A percentile compares a stretch with the other conserved stretches of the same genome.
These are phyloP conservation scores for Chaetops frenatus DNA, from an alignment of 2,113 vertebrate genomes.

Conservation along the genomic window DNA sequence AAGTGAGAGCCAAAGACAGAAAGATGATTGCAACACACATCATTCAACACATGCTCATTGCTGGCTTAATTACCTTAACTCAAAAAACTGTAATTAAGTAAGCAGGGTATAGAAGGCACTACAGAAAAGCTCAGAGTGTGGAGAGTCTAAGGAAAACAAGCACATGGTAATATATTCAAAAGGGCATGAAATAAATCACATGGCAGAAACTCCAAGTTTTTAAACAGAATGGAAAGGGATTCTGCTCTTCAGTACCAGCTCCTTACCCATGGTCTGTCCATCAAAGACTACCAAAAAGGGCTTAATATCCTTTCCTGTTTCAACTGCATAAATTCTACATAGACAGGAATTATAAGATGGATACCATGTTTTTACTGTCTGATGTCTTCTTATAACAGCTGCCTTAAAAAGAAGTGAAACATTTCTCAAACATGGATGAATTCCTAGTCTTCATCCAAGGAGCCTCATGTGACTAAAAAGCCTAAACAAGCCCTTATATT, in stretches of 20 bases:
- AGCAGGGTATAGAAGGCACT: background rate
- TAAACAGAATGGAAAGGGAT: background rate
- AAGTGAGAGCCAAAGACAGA: background rate
- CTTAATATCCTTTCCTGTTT: background rate
- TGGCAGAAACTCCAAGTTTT: background rate
- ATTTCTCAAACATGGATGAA: background rate
- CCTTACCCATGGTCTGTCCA: background rate
- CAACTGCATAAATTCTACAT: background rate
- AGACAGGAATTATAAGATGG: background rate
- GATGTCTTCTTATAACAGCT: background rate
- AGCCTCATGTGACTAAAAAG: background rate
- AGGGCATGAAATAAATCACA: background rate
- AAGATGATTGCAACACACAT: background rate
- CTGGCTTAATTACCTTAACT: background rate
- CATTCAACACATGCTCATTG: background rate
- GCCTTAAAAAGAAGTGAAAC: background rate
- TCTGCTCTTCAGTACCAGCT: background rate
- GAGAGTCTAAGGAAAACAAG: background rate
- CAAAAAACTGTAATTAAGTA: background rate
- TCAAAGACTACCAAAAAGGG: background rate
- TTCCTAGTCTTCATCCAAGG: background rate
- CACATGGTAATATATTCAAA: background rate
- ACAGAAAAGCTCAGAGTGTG: background rate
- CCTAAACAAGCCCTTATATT: background rate
- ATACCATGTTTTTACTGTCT: background rate